A percentile compares a stretch with the other conserved stretches of the same genome.
Evolutionary conservation across 1,140 invertebrate species (phyloP).

Genomic region (Ganaspis sp.): DNA sequence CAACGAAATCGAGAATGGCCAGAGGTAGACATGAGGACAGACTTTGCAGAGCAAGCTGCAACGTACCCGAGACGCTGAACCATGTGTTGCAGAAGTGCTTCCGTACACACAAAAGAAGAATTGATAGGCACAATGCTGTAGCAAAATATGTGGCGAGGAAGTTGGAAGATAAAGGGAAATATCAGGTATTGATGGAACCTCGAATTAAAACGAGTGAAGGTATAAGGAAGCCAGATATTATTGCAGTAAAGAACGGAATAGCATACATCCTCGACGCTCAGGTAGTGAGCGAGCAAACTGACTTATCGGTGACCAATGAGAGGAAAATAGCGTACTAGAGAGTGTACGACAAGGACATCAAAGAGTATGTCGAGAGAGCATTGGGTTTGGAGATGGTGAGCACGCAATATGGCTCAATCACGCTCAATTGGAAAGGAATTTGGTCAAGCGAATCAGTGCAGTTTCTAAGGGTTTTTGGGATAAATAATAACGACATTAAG

Average conservation of each 20-base stretch:
- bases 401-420: no score
- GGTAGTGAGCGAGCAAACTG: conserved; percentile 32
- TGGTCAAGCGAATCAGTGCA: no score
- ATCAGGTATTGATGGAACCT: conserved; percentile 39
- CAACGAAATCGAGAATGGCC: conserved; percentile 28
- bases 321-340: conserved; percentile 29
- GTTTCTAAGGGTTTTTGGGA: no score
- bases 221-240: conserved; percentile 45
- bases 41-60: conserved; percentile 63
- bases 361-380: no score
- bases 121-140: conserved; percentile 61
- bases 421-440: no score
- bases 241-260: not conserved
- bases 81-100: conserved; percentile 68
- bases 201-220: conserved; percentile 9
- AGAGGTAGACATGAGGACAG: not conserved
- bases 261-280: conserved; percentile 42
- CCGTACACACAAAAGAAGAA: conserved; percentile 63
- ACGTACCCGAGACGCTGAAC: conserved; percentile 58
- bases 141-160: conserved; percentile 33
- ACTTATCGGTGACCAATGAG: conserved; percentile 38
- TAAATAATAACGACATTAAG: no score
- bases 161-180: conserved; percentile 22
- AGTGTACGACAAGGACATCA: no score
- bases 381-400: no score